These are phyloP conservation scores for Strigops habroptila DNA, from an alignment of 2,113 vertebrate genomes.

Conservation along the genomic window DNA sequence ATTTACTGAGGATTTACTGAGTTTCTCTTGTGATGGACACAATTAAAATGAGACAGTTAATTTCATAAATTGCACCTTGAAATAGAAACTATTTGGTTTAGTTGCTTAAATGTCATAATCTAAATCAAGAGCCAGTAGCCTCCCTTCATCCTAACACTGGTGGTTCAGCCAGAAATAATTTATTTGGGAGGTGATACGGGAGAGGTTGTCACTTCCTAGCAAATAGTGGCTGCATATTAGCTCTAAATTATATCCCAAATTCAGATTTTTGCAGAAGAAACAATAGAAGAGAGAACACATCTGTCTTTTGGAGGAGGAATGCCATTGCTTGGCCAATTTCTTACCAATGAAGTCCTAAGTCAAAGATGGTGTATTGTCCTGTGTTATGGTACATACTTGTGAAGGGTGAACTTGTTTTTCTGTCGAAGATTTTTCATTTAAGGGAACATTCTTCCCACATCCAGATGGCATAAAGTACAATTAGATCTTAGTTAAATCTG, in stretches of 20 bases:
- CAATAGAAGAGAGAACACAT: not conserved
- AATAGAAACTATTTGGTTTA: not conserved
- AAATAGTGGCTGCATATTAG: not conserved
- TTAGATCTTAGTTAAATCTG: conserved; percentile 24
- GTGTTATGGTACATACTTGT: not conserved
- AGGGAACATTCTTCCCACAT: conserved; percentile 28
- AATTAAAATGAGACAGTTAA: not conserved
- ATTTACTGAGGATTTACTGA: not conserved
- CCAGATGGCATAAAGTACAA: not conserved
- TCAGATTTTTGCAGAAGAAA: not conserved
- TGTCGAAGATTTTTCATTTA: not conserved
- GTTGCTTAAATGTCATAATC: not conserved
- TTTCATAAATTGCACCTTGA: not conserved
- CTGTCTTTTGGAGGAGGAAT: not conserved
- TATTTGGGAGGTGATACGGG: not conserved
- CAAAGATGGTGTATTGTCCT: not conserved
- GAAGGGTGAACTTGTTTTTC: conserved; percentile 19
- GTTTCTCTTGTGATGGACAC: not conserved
- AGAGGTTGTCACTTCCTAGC: not conserved
- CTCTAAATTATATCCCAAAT: not conserved
- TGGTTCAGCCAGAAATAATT: not conserved
- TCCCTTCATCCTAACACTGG: not conserved
- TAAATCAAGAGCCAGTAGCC: not conserved
- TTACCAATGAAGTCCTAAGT: not conserved
- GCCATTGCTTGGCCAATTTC: not conserved